phyloP scores from a whole-genome alignment of 2,113 vertebrate genomes.

The Antechinus stuartii region DNA sequence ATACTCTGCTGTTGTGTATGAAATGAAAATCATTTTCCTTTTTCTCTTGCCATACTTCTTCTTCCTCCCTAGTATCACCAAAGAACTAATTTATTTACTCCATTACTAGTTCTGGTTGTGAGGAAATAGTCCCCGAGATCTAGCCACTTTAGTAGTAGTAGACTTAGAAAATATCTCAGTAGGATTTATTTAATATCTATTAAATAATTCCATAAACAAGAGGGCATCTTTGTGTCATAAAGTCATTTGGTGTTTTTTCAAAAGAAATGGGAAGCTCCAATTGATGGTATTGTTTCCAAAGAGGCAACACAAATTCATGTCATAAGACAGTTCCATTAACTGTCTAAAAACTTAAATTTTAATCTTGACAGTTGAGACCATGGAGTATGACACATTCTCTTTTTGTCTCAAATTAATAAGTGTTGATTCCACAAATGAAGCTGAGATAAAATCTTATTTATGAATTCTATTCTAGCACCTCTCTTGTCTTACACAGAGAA shows the following conservation, averaged over 20 bases:
- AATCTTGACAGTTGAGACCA: not conserved
- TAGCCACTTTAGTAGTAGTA: not conserved
- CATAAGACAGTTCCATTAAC: not conserved
- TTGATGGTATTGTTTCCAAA: slow-evolving; percentile 30
- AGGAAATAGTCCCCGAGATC: not conserved
- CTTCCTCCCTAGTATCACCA: not conserved
- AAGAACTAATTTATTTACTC: slow-evolving; percentile 43
- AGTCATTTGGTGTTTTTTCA: not conserved
- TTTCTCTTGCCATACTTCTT: slow-evolving; percentile 36
- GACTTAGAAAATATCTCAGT: not conserved
- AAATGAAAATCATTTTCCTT: slow-evolving; percentile 24
- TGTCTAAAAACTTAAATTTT: slow-evolving; percentile 1
- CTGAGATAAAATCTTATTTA: not conserved
- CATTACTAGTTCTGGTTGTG: not conserved
- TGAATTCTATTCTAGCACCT: slow-evolving; percentile 13
- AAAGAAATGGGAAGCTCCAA: not conserved
- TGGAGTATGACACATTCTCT: not conserved
- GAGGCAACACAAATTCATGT: not conserved
- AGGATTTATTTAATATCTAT: not conserved
- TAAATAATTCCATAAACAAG: not conserved
- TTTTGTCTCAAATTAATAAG: slow-evolving; percentile 19
- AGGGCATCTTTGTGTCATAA: not conserved
- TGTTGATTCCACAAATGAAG: not conserved
- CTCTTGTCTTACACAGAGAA: slow-evolving; percentile 8
- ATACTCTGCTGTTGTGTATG: slow-evolving; percentile 59